A percentile compares a stretch with the other conserved stretches of the same genome.
Evolutionary conservation across 2,113 vertebrate genomes (phyloP).

Genomic region (Myanophis thanlyinensis): DNA sequence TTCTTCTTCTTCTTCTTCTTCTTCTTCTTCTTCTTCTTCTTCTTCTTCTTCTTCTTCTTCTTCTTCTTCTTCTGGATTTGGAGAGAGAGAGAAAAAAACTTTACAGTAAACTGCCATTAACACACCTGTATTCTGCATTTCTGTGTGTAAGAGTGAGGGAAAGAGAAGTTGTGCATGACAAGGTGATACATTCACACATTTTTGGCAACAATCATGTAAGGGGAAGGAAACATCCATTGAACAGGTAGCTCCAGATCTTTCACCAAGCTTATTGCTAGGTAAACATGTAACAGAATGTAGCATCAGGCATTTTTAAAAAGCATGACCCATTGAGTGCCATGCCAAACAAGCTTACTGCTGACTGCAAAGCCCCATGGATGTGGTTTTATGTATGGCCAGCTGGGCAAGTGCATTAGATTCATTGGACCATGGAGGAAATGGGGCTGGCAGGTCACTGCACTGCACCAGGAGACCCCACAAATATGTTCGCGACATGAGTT

Average conservation of each 20-base stretch:
- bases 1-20: no score
- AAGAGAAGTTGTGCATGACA: not conserved
- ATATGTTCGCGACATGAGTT: not conserved
- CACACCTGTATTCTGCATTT: not conserved
- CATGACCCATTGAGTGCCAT: not conserved
- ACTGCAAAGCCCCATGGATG: not conserved
- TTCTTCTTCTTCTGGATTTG: no score
- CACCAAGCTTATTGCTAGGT: not conserved
- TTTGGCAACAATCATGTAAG: not conserved
- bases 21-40: no score
- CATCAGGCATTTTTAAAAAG: not conserved
- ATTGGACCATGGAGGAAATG: not conserved
- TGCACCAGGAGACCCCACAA: not conserved
- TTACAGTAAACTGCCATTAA: not conserved
- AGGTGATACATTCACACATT: not conserved
- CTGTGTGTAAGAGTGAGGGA: not conserved
- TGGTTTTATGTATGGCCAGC: not conserved
- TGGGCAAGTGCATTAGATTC: not conserved
- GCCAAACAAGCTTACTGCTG: not conserved
- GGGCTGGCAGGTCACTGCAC: not conserved
- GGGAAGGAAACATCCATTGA: not conserved
- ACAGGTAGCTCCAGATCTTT: not conserved
- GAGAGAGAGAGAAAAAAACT: not conserved
- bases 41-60: no score
- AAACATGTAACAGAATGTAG: not conserved